These are phyloP conservation scores for Pelochelys cantorii DNA, from an alignment of 2,797 vertebrate species.

Conservation along the genomic window DNA sequence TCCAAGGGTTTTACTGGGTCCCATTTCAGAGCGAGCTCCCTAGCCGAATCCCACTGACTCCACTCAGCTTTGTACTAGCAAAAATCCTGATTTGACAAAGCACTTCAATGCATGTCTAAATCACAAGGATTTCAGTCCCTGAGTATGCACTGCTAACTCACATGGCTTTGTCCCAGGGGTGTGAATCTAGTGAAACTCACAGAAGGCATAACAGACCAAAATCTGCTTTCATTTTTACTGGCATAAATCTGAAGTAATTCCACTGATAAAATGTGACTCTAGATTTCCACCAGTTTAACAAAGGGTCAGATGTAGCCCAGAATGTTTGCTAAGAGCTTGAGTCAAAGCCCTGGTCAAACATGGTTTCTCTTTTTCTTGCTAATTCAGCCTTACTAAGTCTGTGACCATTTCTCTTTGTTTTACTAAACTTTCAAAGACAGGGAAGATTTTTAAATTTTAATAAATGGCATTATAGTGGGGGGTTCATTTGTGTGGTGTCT, in stretches of 20 bases:
- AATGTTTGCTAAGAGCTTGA: not conserved
- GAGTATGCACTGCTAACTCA: not conserved
- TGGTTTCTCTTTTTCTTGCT: not conserved
- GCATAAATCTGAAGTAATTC: not conserved
- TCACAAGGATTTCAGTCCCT: fast-evolving
- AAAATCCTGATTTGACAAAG: not conserved
- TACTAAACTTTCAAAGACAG: not conserved
- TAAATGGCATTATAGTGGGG: not conserved
- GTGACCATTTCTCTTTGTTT: not conserved
- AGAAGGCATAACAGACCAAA: not conserved
- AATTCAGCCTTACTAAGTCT: not conserved
- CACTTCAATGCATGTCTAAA: not conserved
- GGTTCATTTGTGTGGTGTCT: too few species aligned
- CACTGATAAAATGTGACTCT: not conserved
- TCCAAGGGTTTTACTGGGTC: not conserved
- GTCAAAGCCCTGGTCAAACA: not conserved
- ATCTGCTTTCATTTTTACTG: not conserved
- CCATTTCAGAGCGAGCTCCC: not conserved
- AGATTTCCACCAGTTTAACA: not conserved
- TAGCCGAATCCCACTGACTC: not conserved
- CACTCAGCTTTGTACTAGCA: not conserved
- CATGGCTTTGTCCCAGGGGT: fast-evolving
- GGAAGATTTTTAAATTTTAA: not conserved
- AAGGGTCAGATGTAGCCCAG: not conserved
- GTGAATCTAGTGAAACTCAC: fast-evolving